These are phyloP conservation scores for Philotrypesis tridentata DNA, from an alignment of 1,140 invertebrate species.

Conservation along the genomic window DNA sequence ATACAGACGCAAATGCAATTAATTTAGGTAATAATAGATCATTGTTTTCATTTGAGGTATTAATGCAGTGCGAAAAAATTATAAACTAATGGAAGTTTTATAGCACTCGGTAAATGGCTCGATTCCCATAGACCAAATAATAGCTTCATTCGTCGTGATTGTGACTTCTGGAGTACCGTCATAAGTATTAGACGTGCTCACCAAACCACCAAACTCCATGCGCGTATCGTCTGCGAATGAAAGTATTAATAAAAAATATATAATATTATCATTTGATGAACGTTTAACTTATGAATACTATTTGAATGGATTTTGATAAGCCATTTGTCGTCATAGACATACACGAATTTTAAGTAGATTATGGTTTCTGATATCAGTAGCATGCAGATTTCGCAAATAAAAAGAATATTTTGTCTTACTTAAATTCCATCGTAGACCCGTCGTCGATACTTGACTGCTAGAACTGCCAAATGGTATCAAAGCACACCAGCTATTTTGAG, in stretches of 20 bases:
- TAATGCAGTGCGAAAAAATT: no score
- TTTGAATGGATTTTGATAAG: no score
- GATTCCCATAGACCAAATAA: slow-evolving; percentile 81
- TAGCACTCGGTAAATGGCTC: slow-evolving; percentile 55
- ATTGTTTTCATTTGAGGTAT: no score
- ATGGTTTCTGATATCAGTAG: no score
- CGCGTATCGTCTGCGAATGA: slow-evolving; percentile 76
- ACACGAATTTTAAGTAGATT: no score
- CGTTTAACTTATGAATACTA: no score
- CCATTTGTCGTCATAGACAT: no score
- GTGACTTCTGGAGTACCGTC: slow-evolving; percentile 71
- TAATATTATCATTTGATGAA: no score
- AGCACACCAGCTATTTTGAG: slow-evolving; percentile 79
- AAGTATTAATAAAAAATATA: slow-evolving; percentile 37
- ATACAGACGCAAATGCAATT: no score
- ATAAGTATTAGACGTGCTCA: slow-evolving; percentile 88
- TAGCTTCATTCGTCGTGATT: slow-evolving; percentile 73
- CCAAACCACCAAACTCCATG: slow-evolving; percentile 80
- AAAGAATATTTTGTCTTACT: slow-evolving; percentile 72
- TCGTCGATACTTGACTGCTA: slow-evolving; percentile 78
- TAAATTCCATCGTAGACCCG: slow-evolving; percentile 90
- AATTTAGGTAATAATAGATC: no score
- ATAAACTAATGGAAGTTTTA: not conserved
- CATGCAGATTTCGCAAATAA: not conserved
- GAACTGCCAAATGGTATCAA: slow-evolving; percentile 82